Base-by-base conservation (phyloP, 2,797 vertebrate species). In the Eidolon dupreanum region DNA sequence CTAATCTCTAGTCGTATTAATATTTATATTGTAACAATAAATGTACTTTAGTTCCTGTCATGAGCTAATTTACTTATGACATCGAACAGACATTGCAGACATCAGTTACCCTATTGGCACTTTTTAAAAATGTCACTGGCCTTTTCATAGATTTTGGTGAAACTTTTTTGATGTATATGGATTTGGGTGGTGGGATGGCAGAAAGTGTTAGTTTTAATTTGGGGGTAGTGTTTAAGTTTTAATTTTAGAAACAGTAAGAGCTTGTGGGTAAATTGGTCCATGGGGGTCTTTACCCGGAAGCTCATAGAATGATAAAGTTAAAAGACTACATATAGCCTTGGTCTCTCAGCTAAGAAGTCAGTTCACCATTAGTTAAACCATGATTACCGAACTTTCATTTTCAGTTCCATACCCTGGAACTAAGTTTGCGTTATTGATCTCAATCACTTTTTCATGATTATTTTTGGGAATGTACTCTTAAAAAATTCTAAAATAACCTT, bases 211-310 rank as follows among this genome's bases (percentile, higher is more conserved):
- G 28, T 55, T 95, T 79, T 85, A 20, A 88, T 81, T 88, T 95
- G 46, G 26, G 49, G 24, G 46, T 70, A 59, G 46, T 82, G 90
- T 65, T 89, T 24, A 90, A 49, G 1, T 70, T 88, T 93, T 43
- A 84, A 24, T 90, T 96, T 95, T 81, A 81, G 66, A 88, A 81
- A 89, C 3, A 75, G 51, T 59, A 79, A 90, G 74, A 95, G 46
- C 6, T 75, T 12, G 11, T 82, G 78, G 41, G 33, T 73, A 74
- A 74, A n/a, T 38, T 83, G 13, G 15, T 33, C 13, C 63, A 26
- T 73, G 16, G n/a, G 31, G 26, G 11, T 66, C 38, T 75, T 97
- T 71, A 41, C 43, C 38, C 82, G 53, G 70, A 82, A 38, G 38
- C 63, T 88, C 36, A 12, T 65, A 53, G 59, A 90, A 51, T 43